Evolutionary conservation across 2,888 invertebrate genomes (phyloP).

Genomic region (Cyaniris semiargus): DNA sequence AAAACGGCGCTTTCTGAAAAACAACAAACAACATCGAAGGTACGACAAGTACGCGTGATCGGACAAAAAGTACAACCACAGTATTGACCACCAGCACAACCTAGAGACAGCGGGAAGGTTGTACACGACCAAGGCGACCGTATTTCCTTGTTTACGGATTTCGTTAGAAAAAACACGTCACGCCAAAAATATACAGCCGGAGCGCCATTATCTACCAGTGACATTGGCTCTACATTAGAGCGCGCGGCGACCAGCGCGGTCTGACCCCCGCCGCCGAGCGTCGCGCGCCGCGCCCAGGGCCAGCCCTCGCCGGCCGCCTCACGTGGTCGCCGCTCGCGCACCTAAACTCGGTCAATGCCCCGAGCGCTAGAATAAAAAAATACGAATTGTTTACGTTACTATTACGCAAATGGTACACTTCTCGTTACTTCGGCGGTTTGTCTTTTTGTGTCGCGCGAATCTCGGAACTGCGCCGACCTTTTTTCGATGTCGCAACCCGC

Average conservation of each 20-base stretch:
- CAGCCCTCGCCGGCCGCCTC: constrained; percentile 62
- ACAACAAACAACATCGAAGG: not conserved
- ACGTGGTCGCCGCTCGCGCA: constrained; percentile 76
- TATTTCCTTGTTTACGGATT: constrained; percentile 38
- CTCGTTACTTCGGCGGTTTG: constrained; percentile 48
- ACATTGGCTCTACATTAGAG: constrained; percentile 75
- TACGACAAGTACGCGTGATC: not conserved
- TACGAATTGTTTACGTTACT: constrained; percentile 71
- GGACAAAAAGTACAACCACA: constrained; percentile 18
- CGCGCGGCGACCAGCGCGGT: constrained; percentile 50
- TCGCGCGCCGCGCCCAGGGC: constrained; percentile 37
- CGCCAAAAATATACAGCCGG: constrained; percentile 47
- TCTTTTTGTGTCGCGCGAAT: constrained; percentile 42
- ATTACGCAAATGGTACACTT: constrained; percentile 63
- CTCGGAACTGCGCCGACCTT: not conserved
- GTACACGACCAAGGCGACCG: constrained; percentile 29
- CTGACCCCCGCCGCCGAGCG: constrained; percentile 39
- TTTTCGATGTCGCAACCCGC: not conserved
- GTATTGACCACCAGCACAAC: constrained; percentile 25
- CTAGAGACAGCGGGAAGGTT: constrained; percentile 29
- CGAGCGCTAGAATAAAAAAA: constrained; percentile 77
- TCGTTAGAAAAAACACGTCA: constrained; percentile 37
- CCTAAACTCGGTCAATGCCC: constrained; percentile 79
- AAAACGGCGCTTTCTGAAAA: not conserved
- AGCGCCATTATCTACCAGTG: constrained; percentile 56